Base-by-base conservation (phyloP, 2,888 invertebrate genomes). In the Pycnomerus fuliginosus region DNA sequence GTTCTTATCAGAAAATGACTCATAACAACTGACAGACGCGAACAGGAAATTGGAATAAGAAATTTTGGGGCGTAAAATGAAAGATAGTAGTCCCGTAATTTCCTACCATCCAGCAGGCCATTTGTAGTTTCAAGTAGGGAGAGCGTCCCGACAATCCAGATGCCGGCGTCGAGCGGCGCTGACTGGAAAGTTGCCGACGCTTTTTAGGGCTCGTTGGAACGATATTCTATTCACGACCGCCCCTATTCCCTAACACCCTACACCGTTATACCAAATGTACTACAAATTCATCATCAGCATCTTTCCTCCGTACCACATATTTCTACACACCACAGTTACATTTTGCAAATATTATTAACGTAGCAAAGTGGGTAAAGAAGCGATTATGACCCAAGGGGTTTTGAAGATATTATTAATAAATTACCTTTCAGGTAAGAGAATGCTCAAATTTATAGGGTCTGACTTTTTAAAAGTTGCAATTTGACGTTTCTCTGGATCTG, bases 21-120 rank as follows among this genome's bases (percentile, higher is more conserved):
- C 80, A 80, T 81, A 80, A 80, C 79, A 80, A 80, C 81, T 72
- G 72, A 71, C 72, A 72, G 72, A 72, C 72, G 72, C 72, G 71
- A 72, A 72, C 69, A 67, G 72, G 82, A 82, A 82, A 82, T 82
- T 82, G 82, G 82, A 82, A 82, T 82, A 82, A 82, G 82, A 82
- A 82, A 82, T 82, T 82, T 82, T 80, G 78, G 81, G 81, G 81
- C 81, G 82, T 82, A 82, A 82, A 82, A 82, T 82, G 82, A 81
- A 82, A 82, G 82, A 82, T 82, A 82, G 82, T 80, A 79, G 80
- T 79, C 78, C 80, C 76, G 81, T 82, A 82, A 82, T 82, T 82
- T 82, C 82, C 81, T 81, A 79, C 67, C 66, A 68, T 67, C 65
- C 57, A 60, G 53, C 52, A 55, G 61, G 56, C 55, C 63, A 65